phyloP scores from a whole-genome alignment of 2,888 invertebrate species.

The Acholoe squamosa region DNA sequence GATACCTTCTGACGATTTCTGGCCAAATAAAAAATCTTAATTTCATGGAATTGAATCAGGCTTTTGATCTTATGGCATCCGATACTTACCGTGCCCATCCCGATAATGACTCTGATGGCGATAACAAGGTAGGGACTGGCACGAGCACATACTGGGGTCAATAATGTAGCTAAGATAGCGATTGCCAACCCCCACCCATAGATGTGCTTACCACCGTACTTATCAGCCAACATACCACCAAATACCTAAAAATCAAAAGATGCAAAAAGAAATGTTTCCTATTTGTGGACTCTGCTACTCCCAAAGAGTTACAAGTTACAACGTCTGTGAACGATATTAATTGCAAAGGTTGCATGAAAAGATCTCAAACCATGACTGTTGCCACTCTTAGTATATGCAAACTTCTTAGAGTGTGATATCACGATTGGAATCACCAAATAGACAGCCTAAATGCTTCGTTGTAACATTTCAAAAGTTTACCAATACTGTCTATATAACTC shows the following conservation, averaged over 20 bases:
- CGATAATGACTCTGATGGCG: slow-evolving; percentile 93
- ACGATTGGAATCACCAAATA: not conserved
- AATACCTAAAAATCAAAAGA: not conserved
- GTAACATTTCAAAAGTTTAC: too few relatives aligned
- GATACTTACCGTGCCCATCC: slow-evolving; percentile 89
- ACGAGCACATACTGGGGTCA: slow-evolving; percentile 93
- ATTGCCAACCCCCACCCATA: slow-evolving; percentile 95
- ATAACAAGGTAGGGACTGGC: slow-evolving; percentile 90
- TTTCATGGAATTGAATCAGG: too few relatives aligned
- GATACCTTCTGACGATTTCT: too few relatives aligned
- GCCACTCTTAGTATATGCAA: not conserved
- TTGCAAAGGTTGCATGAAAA: too few relatives aligned
- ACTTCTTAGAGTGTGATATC: not conserved
- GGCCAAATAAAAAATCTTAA: too few relatives aligned
- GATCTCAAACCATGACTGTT: too few relatives aligned
- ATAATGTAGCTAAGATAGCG: slow-evolving; percentile 94
- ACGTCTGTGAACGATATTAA: not conserved
- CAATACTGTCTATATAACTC: too few relatives aligned
- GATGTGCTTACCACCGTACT: slow-evolving; percentile 86
- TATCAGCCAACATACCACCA: not conserved
- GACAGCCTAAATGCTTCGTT: too few relatives aligned
- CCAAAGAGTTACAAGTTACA: not conserved
- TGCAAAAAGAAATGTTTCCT: not conserved
- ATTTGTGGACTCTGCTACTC: not conserved
- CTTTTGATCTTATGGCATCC: too few relatives aligned